Evolutionary conservation across 2,797 vertebrate genomes (phyloP), one percentile per base, ranked within the genome.

Genomic region (Enteromius trimaculatus): DNA sequence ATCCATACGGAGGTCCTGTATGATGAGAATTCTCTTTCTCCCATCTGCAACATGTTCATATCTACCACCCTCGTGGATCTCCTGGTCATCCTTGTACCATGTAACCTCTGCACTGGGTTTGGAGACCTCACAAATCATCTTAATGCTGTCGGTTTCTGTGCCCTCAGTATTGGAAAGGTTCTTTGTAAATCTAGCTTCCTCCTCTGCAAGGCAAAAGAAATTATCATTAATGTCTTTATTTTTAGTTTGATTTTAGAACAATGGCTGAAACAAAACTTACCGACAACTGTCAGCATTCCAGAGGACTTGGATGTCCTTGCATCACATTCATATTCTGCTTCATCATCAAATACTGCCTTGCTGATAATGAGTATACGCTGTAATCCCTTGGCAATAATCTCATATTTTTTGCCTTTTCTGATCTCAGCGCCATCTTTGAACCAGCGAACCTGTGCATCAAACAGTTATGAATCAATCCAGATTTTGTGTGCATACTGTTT

Each of bases 291-390:
- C 78, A 99, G 96, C 85, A 99, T 92, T 89, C 96, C 98, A 0
- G 96, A 97, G 34, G 96, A 96, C 90, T 96, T 96, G 42, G 95
- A 94, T 44, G 96, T 96, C 90, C 94, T 96, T 74, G 96, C 97
- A 82, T 99, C 98, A 89, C 98, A 99, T 86, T 97, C 96, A 68
- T 99, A 99, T 90, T 99, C 98, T 2, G 98, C 98, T 92, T 99
- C 98, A 84, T 99, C 98, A 44, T 97, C 97, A 49, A 99, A 96
- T 26, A 95, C 91, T 0, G 97, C 95, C 91, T 98, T 99, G 88
- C 93, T 97, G 83, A 99, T 71, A 39, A 98, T 93, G 79, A 99
- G 97, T 90, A 96, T 94, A 51, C 94, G 96, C 86, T 97, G 94
- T 74, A 95, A 93, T 77, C 97, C 98, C 89, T 97, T 97, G 31